phyloP scores from a whole-genome alignment of 2,888 invertebrate genomes.

The Isoperla grammatica region DNA sequence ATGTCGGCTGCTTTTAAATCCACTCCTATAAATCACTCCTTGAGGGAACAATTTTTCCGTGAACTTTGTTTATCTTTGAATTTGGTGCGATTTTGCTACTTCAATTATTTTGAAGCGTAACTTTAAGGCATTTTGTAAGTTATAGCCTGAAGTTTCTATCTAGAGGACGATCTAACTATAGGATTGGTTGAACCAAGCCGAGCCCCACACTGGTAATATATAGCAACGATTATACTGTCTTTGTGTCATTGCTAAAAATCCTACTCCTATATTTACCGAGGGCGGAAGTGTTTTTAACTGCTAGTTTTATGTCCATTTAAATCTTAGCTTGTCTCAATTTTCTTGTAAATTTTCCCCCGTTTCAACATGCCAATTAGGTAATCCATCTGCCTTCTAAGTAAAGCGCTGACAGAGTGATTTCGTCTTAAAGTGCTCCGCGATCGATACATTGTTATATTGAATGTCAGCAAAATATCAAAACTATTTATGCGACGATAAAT shows the following conservation, averaged over 20 bases:
- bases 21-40: no score
- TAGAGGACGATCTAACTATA: slow-evolving; percentile 6
- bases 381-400: no score
- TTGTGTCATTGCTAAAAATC: slow-evolving; percentile 8
- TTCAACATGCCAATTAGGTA: neutral
- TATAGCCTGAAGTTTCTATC: slow-evolving; percentile 4
- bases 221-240: slow-evolving; percentile 8
- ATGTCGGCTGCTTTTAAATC: no score
- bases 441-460: no score
- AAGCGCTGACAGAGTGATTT: no score
- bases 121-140: slow-evolving; percentile 7
- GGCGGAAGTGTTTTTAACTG: slow-evolving; percentile 4
- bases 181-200: neutral
- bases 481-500: no score
- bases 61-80: no score
- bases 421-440: no score
- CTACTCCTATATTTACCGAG: slow-evolving; percentile 11
- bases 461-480: no score
- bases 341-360: slow-evolving; percentile 3
- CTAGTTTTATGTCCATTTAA: slow-evolving; percentile 4
- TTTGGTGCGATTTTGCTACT: no score
- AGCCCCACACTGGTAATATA: neutral
- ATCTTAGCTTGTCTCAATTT: slow-evolving; percentile 5
- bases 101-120: no score
- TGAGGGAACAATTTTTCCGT: no score